These are phyloP conservation scores for Aquatica leii DNA, from an alignment of 2,888 invertebrate species.

Conservation along the genomic window DNA sequence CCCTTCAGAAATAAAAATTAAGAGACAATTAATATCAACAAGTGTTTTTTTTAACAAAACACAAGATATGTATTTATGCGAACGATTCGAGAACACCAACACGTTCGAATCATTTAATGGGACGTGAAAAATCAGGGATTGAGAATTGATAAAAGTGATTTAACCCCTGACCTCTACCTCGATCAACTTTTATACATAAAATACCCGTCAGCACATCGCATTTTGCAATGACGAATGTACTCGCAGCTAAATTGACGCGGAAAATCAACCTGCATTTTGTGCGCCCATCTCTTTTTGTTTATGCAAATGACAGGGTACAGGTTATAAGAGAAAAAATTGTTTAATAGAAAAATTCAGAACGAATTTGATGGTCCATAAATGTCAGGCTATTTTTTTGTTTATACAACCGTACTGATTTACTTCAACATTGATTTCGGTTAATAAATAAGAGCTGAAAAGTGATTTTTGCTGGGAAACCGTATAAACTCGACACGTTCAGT, in stretches of 20 bases:
- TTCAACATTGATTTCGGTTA: constrained; percentile 57
- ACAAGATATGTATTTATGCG: constrained; percentile 45
- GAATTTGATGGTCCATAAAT: constrained; percentile 58
- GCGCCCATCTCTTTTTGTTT: constrained; percentile 29
- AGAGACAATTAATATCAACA: constrained; percentile 46
- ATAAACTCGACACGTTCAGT: constrained; percentile 19
- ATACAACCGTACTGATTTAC: constrained; percentile 52
- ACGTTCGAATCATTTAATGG: constrained; percentile 46
- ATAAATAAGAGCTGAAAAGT: constrained; percentile 57
- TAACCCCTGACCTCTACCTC: constrained; percentile 42
- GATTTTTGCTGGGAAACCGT: constrained; percentile 42
- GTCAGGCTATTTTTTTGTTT: constrained; percentile 53
- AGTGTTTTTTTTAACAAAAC: constrained; percentile 40
- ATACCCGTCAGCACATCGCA: constrained; percentile 51
- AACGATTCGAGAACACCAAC: constrained; percentile 42
- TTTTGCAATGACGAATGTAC: constrained; percentile 40
- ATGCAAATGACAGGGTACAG: constrained; percentile 37
- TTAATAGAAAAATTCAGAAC: constrained; percentile 39
- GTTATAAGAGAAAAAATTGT: constrained; percentile 30
- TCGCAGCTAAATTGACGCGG: constrained; percentile 31
- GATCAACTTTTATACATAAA: constrained; percentile 46
- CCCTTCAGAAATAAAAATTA: constrained; percentile 35
- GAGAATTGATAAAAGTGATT: constrained; percentile 49
- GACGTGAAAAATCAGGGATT: constrained; percentile 44
- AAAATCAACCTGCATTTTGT: constrained; percentile 33